Evolutionary conservation across 2,113 vertebrate species (phyloP).

Genomic region (Petaurus breviceps): DNA sequence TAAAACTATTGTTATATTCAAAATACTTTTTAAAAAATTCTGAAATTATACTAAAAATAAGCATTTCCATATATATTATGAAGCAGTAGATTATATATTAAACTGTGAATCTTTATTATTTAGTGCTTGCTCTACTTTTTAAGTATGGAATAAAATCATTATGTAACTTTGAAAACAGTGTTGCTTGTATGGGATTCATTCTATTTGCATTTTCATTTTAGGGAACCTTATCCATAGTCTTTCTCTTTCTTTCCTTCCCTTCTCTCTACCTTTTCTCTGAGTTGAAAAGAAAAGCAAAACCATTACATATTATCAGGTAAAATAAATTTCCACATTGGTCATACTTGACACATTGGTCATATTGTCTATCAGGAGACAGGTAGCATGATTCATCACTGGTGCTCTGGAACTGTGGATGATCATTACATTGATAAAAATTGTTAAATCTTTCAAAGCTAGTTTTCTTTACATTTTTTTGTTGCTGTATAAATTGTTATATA

Average conservation of each 20-base stretch:
- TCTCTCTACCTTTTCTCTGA: not conserved
- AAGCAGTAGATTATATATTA: not conserved
- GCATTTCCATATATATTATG: not conserved
- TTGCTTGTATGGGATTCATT: not conserved
- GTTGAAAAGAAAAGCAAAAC: not conserved
- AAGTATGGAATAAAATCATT: not conserved
- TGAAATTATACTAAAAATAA: not conserved
- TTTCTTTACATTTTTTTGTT: not conserved
- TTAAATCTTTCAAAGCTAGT: not conserved
- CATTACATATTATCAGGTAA: not conserved
- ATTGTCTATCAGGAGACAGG: not conserved
- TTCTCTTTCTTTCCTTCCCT: no score
- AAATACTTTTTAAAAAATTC: not conserved
- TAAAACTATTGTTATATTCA: constrained; percentile 72
- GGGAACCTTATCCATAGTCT: not conserved
- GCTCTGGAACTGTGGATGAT: not conserved
- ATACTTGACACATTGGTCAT: not conserved
- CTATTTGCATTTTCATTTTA: not conserved
- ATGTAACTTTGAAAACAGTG: not conserved
- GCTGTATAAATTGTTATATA: no score
- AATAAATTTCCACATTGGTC: not conserved
- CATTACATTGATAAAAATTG: not conserved
- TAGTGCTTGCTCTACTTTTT: not conserved
- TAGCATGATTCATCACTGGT: not conserved
- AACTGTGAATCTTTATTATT: not conserved